Evolutionary conservation across 1,140 invertebrate genomes (phyloP).

Genomic region (Hycleus phaleratus): DNA sequence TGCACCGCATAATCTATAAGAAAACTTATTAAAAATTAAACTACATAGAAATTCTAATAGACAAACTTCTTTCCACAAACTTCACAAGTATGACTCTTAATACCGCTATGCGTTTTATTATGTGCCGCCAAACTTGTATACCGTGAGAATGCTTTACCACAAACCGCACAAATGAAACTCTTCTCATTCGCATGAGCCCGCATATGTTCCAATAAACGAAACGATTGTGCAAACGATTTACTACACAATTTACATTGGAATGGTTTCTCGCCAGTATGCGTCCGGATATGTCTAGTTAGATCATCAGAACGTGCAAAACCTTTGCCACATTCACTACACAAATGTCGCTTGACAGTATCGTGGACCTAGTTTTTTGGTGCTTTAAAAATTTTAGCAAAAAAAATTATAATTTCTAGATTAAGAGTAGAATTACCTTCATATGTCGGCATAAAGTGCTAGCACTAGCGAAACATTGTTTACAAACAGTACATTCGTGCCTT

Average conservation of each 20-base stretch:
- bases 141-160: conserved; percentile 42
- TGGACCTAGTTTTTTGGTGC: conserved; percentile 20
- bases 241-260: conserved; percentile 52
- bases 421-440: conserved; percentile 23
- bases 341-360: conserved; percentile 48
- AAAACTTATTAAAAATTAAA: background rate
- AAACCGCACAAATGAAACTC: conserved; percentile 51
- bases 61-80: conserved; percentile 36
- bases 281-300: conserved; percentile 46
- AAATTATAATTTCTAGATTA: background rate
- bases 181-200: conserved; percentile 55
- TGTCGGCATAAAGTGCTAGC: conserved; percentile 43
- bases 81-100: conserved; percentile 36
- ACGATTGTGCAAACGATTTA: conserved; percentile 38
- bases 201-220: conserved; percentile 51
- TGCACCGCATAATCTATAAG: conserved; percentile 33
- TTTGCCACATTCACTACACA: conserved; percentile 53
- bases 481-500: conserved; percentile 41
- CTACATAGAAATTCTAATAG: too few species aligned
- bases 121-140: conserved; percentile 39
- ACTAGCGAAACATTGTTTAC: conserved; percentile 44
- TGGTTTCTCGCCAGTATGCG: conserved; percentile 50
- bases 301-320: conserved; percentile 43
- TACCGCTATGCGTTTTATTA: conserved; percentile 38
- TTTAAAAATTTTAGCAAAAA: background rate